These are phyloP conservation scores for Parazoanthus atlanticus DNA, from an alignment of 92 coral and sea anemone species.

Conservation along the genomic window DNA sequence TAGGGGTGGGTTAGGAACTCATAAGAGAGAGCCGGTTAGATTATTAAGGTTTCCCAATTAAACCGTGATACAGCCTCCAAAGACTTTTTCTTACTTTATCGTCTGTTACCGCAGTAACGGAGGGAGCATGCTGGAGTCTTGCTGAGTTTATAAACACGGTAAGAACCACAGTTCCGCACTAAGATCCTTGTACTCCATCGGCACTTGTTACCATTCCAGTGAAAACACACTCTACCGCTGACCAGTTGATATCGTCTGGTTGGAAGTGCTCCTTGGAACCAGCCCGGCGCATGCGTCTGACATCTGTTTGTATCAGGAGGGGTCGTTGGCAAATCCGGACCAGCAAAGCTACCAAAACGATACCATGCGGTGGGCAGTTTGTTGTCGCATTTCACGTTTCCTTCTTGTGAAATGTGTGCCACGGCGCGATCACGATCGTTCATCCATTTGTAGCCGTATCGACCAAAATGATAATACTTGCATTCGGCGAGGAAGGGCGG, in stretches of 20 bases:
- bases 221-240: conserved; percentile 46
- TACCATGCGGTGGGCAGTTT: conserved; percentile 42
- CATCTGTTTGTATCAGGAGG: conserved; percentile 9
- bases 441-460: background rate
- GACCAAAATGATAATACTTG: background rate
- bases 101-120: conserved; percentile 59
- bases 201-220: conserved; percentile 33
- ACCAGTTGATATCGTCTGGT: background rate
- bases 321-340: conserved; percentile 41
- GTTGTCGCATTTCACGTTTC: conserved; percentile 32
- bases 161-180: conserved; percentile 58
- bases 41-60: too few species aligned
- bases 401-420: background rate
- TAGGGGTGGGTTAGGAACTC: too few species aligned
- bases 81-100: conserved; percentile 6
- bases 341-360: conserved; percentile 41
- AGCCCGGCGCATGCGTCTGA: conserved; percentile 42
- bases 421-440: conserved; percentile 10
- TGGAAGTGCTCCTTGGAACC: conserved; percentile 44
- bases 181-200: conserved; percentile 19
- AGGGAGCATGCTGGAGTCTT: conserved; percentile 33
- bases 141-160: conserved; percentile 52
- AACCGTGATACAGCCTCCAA: too few species aligned
- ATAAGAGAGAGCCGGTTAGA: too few species aligned
- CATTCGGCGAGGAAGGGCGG: background rate